Base-by-base conservation (phyloP, 2,888 invertebrate species). In the Hirtodrosophila confusa region DNA sequence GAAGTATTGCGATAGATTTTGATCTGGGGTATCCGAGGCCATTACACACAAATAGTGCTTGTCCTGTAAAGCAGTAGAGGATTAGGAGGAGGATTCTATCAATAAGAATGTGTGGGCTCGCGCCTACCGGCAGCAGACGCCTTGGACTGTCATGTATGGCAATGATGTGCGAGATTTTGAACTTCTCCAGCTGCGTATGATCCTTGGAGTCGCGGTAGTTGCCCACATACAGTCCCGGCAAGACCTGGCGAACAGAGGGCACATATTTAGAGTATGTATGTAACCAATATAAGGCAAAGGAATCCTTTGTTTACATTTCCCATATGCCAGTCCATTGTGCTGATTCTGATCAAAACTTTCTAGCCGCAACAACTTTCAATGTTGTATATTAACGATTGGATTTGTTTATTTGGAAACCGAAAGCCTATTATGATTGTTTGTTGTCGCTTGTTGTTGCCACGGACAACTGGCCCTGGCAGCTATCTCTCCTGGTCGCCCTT, bases 161-260 rank as follows among this genome's bases (percentile, higher is more conserved):
- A 71, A 99, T 93, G 83, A 99, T 98, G 92, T 99, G 98, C 23
- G 98, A 97, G 80, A 99, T 99, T 91, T 96, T 95, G 93, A 96
- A 95, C 89, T 96, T 95, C 84, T 96, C 95, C 83, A 99, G 93
- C 92, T 98, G 98, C 78, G 95, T 94, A 37, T 95, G 93, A 92
- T 99, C 98, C 92, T 98, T 98, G 57, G 98, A 97, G 93, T 99
- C 98, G 88, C 98, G 94, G 92, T 98, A 97, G 92, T 98, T 98
- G 69, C 98, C 98, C 88, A 99, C 95, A 92, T 97, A 99, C 58
- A 99, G 94, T 75, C 98, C 98, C 82, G 97, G 96, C 88, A 99
- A 94, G 89, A 99, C 97, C 97, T 97, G 92, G 0, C 91, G 91
- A 75, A 44, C 12, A 17, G 27, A 35, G 10, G 17, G 17, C 1